Conservation (phyloP, 2,888 invertebrate species). For the Schrankia costaestrigalis region DNA sequence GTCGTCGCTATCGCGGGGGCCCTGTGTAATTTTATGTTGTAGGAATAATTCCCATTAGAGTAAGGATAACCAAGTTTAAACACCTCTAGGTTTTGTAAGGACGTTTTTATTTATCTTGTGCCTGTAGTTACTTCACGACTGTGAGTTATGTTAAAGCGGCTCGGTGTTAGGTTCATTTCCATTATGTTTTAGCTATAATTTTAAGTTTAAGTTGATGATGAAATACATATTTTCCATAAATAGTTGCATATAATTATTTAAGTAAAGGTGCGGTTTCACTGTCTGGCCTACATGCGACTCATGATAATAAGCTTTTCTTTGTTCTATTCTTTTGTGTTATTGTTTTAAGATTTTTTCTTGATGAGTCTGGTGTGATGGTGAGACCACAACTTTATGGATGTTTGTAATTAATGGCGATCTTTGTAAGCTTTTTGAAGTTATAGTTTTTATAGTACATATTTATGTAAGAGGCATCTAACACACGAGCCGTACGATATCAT, state of each 20-base stretch:
- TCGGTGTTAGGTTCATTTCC: slow-evolving; percentile 35
- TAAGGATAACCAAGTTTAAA: slow-evolving; percentile 64
- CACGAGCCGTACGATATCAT: slow-evolving; percentile 26
- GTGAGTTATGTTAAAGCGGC: slow-evolving; percentile 28
- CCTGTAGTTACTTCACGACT: slow-evolving; percentile 29
- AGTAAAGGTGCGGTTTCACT: slow-evolving; percentile 19
- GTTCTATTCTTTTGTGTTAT: slow-evolving; percentile 10
- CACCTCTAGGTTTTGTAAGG: slow-evolving; percentile 53
- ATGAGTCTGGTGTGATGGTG: slow-evolving; percentile 14
- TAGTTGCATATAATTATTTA: slow-evolving; percentile 20
- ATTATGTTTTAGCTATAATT: slow-evolving; percentile 29
- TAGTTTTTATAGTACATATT: slow-evolving; percentile 30
- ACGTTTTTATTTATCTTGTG: slow-evolving; percentile 47
- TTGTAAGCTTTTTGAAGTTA: slow-evolving; percentile 17
- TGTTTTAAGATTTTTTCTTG: slow-evolving; percentile 9
- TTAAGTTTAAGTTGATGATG: slow-evolving; percentile 28
- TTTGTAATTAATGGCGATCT: slow-evolving; percentile 11
- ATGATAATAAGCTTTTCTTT: slow-evolving; percentile 11
- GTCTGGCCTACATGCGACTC: slow-evolving; percentile 13
- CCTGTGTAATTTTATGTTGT: slow-evolving; percentile 66
- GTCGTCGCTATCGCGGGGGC: slow-evolving; percentile 43
- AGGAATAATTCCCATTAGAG: slow-evolving; percentile 68
- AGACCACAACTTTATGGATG: slow-evolving; percentile 16
- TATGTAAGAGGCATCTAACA: slow-evolving; percentile 28
- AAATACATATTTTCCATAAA: slow-evolving; percentile 28